These are phyloP conservation scores for Syngnathus floridae DNA, from an alignment of 2,113 vertebrate species.

Conservation along the genomic window DNA sequence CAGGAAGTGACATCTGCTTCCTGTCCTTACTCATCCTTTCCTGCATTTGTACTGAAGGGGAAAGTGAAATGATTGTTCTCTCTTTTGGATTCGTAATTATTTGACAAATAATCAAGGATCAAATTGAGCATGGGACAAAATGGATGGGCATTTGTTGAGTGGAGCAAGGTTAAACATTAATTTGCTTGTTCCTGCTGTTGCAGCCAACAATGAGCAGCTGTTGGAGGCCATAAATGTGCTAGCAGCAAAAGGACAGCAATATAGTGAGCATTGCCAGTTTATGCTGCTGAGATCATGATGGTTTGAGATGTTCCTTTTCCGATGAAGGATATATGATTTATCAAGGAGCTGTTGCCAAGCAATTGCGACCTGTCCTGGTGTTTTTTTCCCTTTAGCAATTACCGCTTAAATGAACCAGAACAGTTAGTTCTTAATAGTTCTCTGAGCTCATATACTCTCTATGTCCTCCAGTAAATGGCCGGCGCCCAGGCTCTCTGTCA, in stretches of 20 bases:
- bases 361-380: background rate
- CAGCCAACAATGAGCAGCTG: slow-evolving; percentile 2
- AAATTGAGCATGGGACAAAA: background rate
- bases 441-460: background rate
- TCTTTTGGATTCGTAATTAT: no score
- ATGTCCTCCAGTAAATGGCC: slow-evolving; percentile 39
- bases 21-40: slow-evolving; percentile 21
- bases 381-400: background rate
- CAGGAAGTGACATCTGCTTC: slow-evolving; percentile 32
- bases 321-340: background rate
- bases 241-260: background rate
- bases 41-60: background rate
- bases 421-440: background rate
- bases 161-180: background rate
- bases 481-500: slow-evolving; percentile 51
- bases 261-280: background rate
- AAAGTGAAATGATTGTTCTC: background rate
- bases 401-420: no score
- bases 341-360: background rate
- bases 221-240: slow-evolving; percentile 7
- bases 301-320: background rate
- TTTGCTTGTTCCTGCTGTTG: background rate
- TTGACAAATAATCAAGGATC: background rate
- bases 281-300: no score
- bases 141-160: background rate